Percentiles rank a stretch among this genome's conserved stretches.
Conservation (phyloP, 1,140 invertebrate species). For the Aphaenogaster rudis region DNA sequence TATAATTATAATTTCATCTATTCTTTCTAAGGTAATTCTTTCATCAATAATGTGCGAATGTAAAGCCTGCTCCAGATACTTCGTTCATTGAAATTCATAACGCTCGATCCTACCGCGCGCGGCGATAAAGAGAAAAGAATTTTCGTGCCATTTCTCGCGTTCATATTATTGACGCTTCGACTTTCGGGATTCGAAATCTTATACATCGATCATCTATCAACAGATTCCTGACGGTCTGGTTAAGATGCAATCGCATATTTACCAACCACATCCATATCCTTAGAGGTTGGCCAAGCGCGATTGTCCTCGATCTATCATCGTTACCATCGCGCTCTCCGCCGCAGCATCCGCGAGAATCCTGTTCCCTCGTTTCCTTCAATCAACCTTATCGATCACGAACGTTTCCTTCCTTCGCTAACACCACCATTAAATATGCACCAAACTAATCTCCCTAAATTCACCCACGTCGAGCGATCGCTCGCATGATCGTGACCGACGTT, state of each 20-base stretch:
- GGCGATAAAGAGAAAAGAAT: neutral
- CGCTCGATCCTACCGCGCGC: neutral
- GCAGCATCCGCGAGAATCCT: neutral
- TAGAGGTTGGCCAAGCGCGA: neutral
- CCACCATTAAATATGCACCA: conserved; percentile 57
- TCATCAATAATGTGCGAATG: neutral
- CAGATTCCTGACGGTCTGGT: neutral
- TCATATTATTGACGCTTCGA: conserved; percentile 46
- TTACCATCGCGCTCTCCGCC: conserved; percentile 1
- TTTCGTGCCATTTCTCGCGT: neutral
- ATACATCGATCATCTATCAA: neutral
- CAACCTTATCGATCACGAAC: conserved; percentile 31
- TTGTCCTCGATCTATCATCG: conserved; percentile 1
- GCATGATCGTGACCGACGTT: conserved; percentile 14
- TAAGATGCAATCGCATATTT: conserved; percentile 3
- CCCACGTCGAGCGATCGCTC: conserved; percentile 9
- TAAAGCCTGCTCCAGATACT: neutral
- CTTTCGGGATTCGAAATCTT: neutral
- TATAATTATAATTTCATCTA: neutral
- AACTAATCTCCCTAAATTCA: conserved; percentile 33
- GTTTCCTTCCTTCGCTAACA: conserved; percentile 22
- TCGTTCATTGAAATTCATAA: conserved; percentile 7
- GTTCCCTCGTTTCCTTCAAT: conserved; percentile 20
- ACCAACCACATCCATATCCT: conserved; percentile 29
- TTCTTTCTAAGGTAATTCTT: neutral